Percentiles rank a stretch among this genome's conserved stretches.
Conservation (phyloP, 2,797 vertebrate genomes). For the Channa striata region DNA sequence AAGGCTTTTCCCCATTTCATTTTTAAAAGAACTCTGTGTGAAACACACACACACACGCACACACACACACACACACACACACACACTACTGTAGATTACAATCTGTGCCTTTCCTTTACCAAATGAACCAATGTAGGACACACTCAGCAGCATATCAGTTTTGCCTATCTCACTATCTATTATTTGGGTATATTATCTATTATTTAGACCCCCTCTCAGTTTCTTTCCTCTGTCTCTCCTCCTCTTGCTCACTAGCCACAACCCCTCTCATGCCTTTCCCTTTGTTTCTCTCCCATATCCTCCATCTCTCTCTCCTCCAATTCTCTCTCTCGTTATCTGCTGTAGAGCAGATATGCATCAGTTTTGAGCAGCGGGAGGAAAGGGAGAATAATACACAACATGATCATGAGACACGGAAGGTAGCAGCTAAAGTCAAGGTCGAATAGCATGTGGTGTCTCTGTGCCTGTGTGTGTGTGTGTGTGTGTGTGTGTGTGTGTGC, state of each 20-base stretch:
- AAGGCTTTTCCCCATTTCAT: conserved; percentile 8
- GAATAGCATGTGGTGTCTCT: conserved; percentile 48
- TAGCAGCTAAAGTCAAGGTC: conserved; percentile 75
- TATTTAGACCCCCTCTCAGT: conserved; percentile 61
- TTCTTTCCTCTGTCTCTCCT: conserved; percentile 33
- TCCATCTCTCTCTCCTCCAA: conserved; percentile 22
- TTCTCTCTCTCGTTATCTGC: conserved; percentile 51
- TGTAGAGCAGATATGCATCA: conserved; percentile 74
- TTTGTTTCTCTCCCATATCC: conserved; percentile 25
- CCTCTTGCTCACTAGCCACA: conserved; percentile 14
- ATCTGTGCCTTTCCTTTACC: conserved; percentile 29
- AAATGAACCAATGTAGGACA: conserved; percentile 63
- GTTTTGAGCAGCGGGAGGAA: conserved; percentile 55
- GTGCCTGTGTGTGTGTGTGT: too few relatives aligned
- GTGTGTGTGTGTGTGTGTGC: too few relatives aligned
- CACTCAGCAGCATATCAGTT: conserved; percentile 43
- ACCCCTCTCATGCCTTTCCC: conserved; percentile 17
- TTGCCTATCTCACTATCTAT: conserved; percentile 48
- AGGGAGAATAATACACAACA: conserved; percentile 69
- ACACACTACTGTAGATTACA: conserved; percentile 33
- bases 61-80: conserved; percentile 20
- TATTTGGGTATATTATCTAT: conserved; percentile 70
- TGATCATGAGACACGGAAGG: conserved; percentile 69
- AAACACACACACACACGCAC: conserved; percentile 13
- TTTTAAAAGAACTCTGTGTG: neutral